Evolutionary conservation across 2,113 vertebrate genomes (phyloP).

Genomic region (Carettochelys insculpta): DNA sequence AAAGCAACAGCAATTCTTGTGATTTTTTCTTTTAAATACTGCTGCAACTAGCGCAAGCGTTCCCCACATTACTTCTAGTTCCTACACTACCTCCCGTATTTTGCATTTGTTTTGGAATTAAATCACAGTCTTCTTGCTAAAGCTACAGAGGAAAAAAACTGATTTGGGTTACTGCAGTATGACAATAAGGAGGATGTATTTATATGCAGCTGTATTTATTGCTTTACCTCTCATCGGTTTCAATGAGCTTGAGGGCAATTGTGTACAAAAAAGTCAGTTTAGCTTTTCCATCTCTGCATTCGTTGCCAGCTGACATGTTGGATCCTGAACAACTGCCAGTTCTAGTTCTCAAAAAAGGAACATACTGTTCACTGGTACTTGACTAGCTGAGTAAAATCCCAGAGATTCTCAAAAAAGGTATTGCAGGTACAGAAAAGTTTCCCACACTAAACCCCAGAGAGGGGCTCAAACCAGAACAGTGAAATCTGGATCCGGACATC

Average conservation of each 20-base stretch:
- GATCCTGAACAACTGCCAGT: neutral
- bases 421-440: neutral
- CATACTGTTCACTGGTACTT: neutral
- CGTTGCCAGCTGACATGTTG: neutral
- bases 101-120: neutral
- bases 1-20: neutral
- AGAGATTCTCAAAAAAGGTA: neutral
- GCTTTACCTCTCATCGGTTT: neutral
- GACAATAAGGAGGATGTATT: neutral
- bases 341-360: conserved; percentile 31
- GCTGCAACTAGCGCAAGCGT: neutral
- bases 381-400: neutral
- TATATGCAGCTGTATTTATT: neutral
- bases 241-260: neutral
- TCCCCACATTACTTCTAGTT: neutral
- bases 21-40: neutral
- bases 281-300: neutral
- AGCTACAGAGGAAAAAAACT: neutral
- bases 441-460: neutral
- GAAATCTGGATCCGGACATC: neutral
- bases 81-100: neutral
- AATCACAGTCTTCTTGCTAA: neutral
- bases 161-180: neutral
- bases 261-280: neutral
- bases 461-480: neutral